These are phyloP conservation scores for Sebastes ruberrimus DNA, from an alignment of 2,797 vertebrate genomes.

Conservation along the genomic window DNA sequence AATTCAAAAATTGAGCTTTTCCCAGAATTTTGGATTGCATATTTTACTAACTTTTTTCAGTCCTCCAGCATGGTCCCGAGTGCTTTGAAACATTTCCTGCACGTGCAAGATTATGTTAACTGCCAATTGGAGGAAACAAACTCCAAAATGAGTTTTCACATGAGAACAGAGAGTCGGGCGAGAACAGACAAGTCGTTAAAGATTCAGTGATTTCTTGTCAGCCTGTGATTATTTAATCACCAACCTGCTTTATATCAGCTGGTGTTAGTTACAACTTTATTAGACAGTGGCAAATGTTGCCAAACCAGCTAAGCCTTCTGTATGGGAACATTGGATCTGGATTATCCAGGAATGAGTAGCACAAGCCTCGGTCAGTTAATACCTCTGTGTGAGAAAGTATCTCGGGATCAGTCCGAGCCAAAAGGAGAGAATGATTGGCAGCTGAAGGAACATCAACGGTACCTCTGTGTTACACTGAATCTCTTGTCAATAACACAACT, in stretches of 20 bases:
- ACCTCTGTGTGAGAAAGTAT: constrained; percentile 48
- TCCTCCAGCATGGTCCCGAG: not conserved
- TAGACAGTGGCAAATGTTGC: constrained; percentile 6
- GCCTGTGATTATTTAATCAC: constrained; percentile 23
- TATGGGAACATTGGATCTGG: constrained; percentile 29
- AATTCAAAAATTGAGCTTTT: not conserved
- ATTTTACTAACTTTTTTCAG: constrained; percentile 8
- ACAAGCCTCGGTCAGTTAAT: constrained; percentile 30
- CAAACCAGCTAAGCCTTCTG: constrained; percentile 1
- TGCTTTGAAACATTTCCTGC: constrained; percentile 41
- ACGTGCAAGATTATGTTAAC: constrained; percentile 13
- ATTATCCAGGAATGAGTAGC: constrained; percentile 27
- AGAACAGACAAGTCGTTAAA: constrained; percentile 12
- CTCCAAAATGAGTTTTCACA: constrained; percentile 4
- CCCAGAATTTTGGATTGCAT: constrained; percentile 1
- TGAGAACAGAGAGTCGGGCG: not conserved
- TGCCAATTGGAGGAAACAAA: constrained; percentile 23
- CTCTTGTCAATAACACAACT: constrained; percentile 37
- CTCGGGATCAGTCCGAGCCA: constrained; percentile 14
- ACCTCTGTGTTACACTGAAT: constrained; percentile 15
- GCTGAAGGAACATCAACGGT: constrained; percentile 32
- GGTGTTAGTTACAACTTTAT: constrained; percentile 2
- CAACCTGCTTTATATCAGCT: not conserved
- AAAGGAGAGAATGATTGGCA: constrained; percentile 42
- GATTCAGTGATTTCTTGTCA: constrained; percentile 11